These are phyloP conservation scores for Parnassius smintheus DNA, from an alignment of 2,888 invertebrate species.

Conservation along the genomic window DNA sequence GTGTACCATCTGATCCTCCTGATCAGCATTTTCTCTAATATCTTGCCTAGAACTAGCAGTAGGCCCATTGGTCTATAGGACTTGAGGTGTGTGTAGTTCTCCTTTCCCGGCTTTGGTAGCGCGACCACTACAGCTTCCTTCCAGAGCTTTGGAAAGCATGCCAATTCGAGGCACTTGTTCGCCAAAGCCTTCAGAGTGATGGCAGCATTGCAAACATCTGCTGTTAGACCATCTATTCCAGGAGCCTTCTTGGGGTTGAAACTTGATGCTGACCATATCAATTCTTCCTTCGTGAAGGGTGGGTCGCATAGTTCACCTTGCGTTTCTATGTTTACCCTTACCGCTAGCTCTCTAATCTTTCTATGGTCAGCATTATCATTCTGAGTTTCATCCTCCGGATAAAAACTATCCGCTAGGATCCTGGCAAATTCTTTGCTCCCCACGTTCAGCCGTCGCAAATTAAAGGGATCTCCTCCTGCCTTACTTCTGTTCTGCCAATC, in stretches of 20 bases:
- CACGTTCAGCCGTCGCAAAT: slow-evolving; percentile 3
- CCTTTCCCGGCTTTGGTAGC: no score
- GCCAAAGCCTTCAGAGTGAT: not conserved
- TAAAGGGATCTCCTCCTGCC: slow-evolving; percentile 18
- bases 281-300: no score
- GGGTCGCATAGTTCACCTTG: no score
- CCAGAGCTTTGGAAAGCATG: no score
- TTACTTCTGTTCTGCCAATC: slow-evolving; percentile 9
- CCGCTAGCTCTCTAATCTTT: no score
- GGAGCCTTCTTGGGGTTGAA: no score
- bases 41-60: not conserved
- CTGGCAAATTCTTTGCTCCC: not conserved
- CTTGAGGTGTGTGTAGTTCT: not conserved
- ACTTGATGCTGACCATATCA: no score
- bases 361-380: no score
- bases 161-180: not conserved
- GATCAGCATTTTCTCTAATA: slow-evolving; percentile 6
- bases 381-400: slow-evolving; percentile 7
- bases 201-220: no score
- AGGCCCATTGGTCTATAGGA: not conserved
- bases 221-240: no score
- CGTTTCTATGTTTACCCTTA: no score
- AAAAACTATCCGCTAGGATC: not conserved
- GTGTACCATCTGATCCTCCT: not conserved
- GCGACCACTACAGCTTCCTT: no score